Base-by-base conservation (phyloP, 1,140 invertebrate genomes). In the Caenorhabditis brenneri region DNA sequence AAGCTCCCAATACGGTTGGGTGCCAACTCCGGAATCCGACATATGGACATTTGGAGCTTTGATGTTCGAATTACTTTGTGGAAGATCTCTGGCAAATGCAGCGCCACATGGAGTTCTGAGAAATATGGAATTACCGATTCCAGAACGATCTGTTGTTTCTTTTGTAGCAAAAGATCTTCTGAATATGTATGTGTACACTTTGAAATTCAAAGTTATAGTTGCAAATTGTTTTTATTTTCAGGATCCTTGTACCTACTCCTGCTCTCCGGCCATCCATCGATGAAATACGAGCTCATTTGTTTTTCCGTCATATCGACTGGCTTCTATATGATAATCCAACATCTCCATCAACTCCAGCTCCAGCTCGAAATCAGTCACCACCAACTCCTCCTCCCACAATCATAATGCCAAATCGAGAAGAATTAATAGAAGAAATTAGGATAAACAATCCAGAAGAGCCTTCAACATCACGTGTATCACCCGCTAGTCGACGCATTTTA, bases 221-320 rank as follows among this genome's bases (percentile, higher is more conserved):
- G 19, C 10, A 46, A 12, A 22, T 24, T 42, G 39, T 42, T 42
- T 42, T 4, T 3, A 24, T 46, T 74, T 74, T 42, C 36, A 74
- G 65, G 29, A 12, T 74, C 3, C 36, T 74, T 15, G 65, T 74
- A 24, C 65, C 65, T 1, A 74, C 65, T 10, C 36, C 65, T 27
- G 36, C 36, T 74, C 65, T 74, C 12, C 65, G 65, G 24, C 65
- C 65, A 42, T 74, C 65, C 2, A 12, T 74, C 3, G 90, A 90
- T 69, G 89, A 90, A 90, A 95, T 99, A 87, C 93, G 94, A 53
- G 94, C 95, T 81, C 97, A 99, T 90, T 93, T 95, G 53, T 99
- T 99, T 93, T 99, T 99, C 93, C 93, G 93, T 82, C 92, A 92
- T 81, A 93, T 99, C 85, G 93, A 95, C 85, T 99, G 97, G 97